These are phyloP conservation scores for Bothrops jararaca DNA, from an alignment of 2,113 vertebrate genomes.

Conservation along the genomic window DNA sequence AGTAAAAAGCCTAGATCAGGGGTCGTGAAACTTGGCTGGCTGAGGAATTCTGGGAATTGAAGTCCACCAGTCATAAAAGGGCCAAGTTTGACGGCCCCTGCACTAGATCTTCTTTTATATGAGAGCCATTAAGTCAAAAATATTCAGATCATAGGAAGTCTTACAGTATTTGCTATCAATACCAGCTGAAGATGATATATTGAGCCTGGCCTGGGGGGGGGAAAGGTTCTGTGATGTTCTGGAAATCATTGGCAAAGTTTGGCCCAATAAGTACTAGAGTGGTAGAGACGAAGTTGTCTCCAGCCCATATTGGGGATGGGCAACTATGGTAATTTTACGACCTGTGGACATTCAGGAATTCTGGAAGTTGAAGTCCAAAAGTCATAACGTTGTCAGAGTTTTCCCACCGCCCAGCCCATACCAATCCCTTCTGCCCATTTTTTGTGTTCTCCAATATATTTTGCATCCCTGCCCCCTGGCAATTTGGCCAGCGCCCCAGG, in stretches of 20 bases:
- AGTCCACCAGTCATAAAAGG: no score
- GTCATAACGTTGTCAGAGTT: no score
- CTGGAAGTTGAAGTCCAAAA: no score
- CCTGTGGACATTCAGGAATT: no score
- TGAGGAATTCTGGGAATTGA: no score
- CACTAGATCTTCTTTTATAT: no score
- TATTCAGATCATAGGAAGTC: no score
- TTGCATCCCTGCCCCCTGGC: neutral
- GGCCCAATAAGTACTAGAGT: neutral
- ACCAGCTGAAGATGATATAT: neutral
- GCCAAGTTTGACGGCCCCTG: no score
- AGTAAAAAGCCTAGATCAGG: no score
- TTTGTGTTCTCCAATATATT: neutral
- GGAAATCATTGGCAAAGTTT: neutral
- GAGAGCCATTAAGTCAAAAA: no score
- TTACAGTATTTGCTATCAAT: neutral
- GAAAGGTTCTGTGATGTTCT: neutral
- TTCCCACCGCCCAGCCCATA: neutral
- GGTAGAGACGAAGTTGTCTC: neutral
- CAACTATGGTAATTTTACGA: no score
- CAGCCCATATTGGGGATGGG: neutral
- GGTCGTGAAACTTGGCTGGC: no score
- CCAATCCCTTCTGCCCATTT: neutral
- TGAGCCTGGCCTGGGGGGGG: neutral
- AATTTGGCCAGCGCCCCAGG: neutral